Conservation (phyloP, 2,888 invertebrate species). For the Volucella inanis region DNA sequence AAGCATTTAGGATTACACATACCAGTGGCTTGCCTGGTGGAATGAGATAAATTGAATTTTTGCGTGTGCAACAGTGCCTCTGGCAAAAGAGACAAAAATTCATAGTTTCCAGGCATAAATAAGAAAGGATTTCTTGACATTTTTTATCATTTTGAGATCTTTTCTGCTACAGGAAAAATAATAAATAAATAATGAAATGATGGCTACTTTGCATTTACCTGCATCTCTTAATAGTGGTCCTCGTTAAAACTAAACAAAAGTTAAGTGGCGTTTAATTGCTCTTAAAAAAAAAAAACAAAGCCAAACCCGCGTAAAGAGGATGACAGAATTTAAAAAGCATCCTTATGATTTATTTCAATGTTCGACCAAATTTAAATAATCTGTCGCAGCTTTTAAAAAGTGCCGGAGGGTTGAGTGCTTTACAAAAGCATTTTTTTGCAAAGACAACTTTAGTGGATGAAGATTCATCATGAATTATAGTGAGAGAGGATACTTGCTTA, state of each 20-base stretch:
- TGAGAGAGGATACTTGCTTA: too few relatives aligned
- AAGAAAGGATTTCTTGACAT: not conserved
- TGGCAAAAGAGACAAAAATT: slow-evolving; percentile 3
- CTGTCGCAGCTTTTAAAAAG: slow-evolving; percentile 19
- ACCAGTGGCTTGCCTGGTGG: slow-evolving; percentile 2
- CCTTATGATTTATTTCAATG: slow-evolving; percentile 62
- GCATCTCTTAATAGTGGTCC: too few relatives aligned
- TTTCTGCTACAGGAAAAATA: not conserved
- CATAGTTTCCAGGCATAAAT: not conserved
- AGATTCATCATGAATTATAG: not conserved
- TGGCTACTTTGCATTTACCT: too few relatives aligned
- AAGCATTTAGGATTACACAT: not conserved
- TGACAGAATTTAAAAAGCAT: slow-evolving; percentile 24
- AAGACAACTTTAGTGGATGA: not conserved
- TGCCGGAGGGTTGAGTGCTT: not conserved
- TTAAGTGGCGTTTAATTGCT: slow-evolving; percentile 46
- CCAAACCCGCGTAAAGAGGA: slow-evolving; percentile 8
- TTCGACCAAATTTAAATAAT: slow-evolving; percentile 54
- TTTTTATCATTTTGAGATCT: not conserved
- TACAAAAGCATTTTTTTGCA: not conserved
- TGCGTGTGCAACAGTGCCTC: slow-evolving; percentile 11
- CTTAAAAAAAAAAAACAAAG: slow-evolving; percentile 16
- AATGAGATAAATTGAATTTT: slow-evolving; percentile 57
- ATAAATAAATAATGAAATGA: too few relatives aligned
- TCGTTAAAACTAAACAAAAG: slow-evolving; percentile 14